phyloP scores from a whole-genome alignment of 2,888 invertebrate species.

The Meghimatium bilineatum region DNA sequence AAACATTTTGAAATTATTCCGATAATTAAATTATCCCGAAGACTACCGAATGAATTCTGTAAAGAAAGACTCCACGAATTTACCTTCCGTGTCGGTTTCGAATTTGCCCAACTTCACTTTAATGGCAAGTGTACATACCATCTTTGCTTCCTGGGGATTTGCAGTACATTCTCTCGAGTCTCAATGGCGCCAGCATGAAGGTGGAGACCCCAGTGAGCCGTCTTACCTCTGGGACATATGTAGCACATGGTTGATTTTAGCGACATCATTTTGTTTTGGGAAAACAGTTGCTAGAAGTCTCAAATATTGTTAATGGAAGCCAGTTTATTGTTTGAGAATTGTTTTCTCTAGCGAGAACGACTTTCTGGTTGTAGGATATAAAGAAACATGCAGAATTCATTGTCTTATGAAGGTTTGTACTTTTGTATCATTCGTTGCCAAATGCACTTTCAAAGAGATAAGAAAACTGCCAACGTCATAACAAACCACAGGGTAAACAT shows the following conservation, averaged over 20 bases:
- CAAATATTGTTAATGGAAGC: no score
- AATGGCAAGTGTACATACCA: conserved; percentile 1
- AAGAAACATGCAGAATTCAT: no score
- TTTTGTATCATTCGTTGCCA: no score
- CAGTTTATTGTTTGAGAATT: no score
- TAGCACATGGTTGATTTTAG: neutral
- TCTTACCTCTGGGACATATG: neutral
- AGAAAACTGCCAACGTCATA: no score
- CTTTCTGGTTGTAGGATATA: no score
- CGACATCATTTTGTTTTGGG: neutral
- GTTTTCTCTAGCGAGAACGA: no score
- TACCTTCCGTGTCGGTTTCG: neutral
- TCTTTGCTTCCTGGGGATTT: neutral
- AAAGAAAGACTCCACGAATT: neutral
- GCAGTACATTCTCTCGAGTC: neutral
- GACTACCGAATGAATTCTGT: neutral
- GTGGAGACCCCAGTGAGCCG: neutral
- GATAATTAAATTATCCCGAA: neutral
- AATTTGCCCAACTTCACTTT: neutral
- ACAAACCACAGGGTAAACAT: no score
- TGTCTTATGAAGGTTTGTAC: no score
- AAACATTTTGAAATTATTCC: neutral
- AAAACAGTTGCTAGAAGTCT: no score
- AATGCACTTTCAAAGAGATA: no score
- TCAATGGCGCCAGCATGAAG: neutral